Conservation (phyloP, 2,797 vertebrate species). For the Pipistrellus pygmaeus region DNA sequence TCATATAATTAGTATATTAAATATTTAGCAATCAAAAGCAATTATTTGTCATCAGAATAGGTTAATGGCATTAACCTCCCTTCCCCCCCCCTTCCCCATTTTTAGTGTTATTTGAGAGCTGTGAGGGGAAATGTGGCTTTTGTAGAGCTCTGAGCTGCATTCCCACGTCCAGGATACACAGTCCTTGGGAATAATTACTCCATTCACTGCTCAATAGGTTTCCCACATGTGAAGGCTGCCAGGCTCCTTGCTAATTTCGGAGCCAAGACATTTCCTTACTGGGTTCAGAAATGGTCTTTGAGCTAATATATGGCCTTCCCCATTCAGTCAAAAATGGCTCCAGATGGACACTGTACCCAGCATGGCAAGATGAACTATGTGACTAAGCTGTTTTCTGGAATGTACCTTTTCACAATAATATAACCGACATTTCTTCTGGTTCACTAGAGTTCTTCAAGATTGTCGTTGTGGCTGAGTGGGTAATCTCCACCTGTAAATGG, state of each 20-base stretch:
- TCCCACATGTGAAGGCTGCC: slow-evolving; percentile 59
- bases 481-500: slow-evolving; percentile 15
- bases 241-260: slow-evolving; percentile 68
- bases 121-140: slow-evolving; percentile 5
- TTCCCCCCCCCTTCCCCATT: background rate
- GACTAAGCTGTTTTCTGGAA: slow-evolving; percentile 50
- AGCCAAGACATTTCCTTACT: slow-evolving; percentile 67
- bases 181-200: slow-evolving; percentile 70
- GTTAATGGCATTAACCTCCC: background rate
- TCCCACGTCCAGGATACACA: background rate
- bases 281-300: slow-evolving; percentile 58
- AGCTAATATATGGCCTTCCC: slow-evolving; percentile 49
- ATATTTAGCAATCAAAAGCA: slow-evolving; percentile 22
- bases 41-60: slow-evolving; percentile 41
- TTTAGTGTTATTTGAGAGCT: slow-evolving; percentile 39
- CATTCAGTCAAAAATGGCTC: slow-evolving; percentile 60
- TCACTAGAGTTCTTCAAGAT: background rate
- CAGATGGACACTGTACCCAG: background rate
- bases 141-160: background rate
- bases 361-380: slow-evolving; percentile 36
- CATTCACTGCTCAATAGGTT: slow-evolving; percentile 69
- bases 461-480: background rate
- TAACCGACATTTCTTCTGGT: slow-evolving; percentile 23
- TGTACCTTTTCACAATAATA: slow-evolving; percentile 24
- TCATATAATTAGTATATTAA: background rate